Conservation (phyloP, 1,140 invertebrate species). For the Holcopasites calliopsidis region DNA sequence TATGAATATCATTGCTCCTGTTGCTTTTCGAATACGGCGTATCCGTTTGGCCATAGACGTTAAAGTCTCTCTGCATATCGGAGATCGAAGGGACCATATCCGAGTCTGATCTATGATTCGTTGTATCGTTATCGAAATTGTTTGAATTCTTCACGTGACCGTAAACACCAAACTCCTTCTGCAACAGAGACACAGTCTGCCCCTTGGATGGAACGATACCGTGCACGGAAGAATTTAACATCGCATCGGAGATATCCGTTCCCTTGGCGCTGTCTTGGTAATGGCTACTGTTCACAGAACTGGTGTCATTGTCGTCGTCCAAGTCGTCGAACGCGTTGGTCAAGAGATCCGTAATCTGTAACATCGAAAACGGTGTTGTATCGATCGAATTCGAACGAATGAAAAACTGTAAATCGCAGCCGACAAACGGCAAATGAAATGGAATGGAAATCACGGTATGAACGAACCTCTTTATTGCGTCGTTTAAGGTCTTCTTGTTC, state of each 20-base stretch:
- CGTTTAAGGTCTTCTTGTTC: constrained; percentile 74
- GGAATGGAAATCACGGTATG: not conserved
- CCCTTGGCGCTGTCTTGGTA: constrained; percentile 62
- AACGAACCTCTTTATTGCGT: constrained; percentile 72
- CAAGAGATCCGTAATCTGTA: constrained; percentile 69
- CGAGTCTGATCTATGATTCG: constrained; percentile 46
- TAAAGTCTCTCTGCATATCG: constrained; percentile 60
- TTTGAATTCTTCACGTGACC: constrained; percentile 47
- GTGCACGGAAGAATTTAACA: constrained; percentile 49
- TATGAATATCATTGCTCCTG: constrained; percentile 40
- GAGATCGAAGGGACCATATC: constrained; percentile 51
- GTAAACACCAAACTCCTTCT: constrained; percentile 62
- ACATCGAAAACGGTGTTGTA: constrained; percentile 5
- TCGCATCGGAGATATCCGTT: constrained; percentile 53
- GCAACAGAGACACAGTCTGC: constrained; percentile 54
- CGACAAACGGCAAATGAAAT: too few relatives aligned
- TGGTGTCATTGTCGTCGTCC: constrained; percentile 70
- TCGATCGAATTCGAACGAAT: too few relatives aligned
- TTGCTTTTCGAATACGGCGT: constrained; percentile 61
- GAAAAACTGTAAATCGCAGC: not conserved
- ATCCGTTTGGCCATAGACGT: constrained; percentile 43
- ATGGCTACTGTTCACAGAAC: constrained; percentile 73
- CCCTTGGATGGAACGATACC: constrained; percentile 24
- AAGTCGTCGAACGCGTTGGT: constrained; percentile 72
- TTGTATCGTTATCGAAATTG: constrained; percentile 49